phyloP scores from a whole-genome alignment of 2,888 invertebrate species.

The Drosophila buzzatii region DNA sequence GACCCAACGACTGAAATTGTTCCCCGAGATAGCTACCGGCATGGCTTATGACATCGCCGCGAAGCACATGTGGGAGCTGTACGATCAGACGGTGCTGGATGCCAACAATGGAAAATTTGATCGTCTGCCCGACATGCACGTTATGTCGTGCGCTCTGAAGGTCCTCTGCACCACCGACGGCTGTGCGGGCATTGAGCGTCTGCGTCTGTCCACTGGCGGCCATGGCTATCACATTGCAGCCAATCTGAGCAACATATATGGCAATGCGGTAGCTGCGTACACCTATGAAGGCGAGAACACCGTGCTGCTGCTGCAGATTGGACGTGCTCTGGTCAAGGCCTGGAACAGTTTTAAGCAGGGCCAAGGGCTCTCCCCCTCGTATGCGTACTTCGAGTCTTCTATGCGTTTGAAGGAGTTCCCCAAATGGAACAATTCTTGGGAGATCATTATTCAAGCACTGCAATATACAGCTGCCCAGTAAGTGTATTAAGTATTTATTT shows the following conservation, averaged over 20 bases:
- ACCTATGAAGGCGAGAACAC: constrained; percentile 99
- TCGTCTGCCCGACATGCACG: constrained; percentile 93
- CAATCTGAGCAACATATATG: constrained; percentile 93
- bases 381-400: constrained; percentile 87
- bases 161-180: constrained; percentile 92
- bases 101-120: constrained; percentile 92
- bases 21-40: constrained; percentile 92
- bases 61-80: constrained; percentile 92
- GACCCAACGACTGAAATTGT: constrained; percentile 96
- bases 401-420: constrained; percentile 53
- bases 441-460: constrained; percentile 85
- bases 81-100: constrained; percentile 91
- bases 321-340: constrained; percentile 92
- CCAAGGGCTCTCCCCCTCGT: constrained; percentile 88
- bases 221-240: constrained; percentile 96
- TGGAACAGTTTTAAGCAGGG: constrained; percentile 89
- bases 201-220: constrained; percentile 96
- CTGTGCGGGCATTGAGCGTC: constrained; percentile 91
- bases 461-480: constrained; percentile 86
- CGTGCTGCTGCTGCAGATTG: constrained; percentile 95
- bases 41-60: constrained; percentile 92
- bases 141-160: constrained; percentile 95
- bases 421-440: constrained; percentile 81
- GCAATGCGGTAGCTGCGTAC: constrained; percentile 92
- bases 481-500: constrained; percentile 27